These are phyloP conservation scores for Platyscelio sp. DNA, from an alignment of 2,888 invertebrate species.

Conservation along the genomic window DNA sequence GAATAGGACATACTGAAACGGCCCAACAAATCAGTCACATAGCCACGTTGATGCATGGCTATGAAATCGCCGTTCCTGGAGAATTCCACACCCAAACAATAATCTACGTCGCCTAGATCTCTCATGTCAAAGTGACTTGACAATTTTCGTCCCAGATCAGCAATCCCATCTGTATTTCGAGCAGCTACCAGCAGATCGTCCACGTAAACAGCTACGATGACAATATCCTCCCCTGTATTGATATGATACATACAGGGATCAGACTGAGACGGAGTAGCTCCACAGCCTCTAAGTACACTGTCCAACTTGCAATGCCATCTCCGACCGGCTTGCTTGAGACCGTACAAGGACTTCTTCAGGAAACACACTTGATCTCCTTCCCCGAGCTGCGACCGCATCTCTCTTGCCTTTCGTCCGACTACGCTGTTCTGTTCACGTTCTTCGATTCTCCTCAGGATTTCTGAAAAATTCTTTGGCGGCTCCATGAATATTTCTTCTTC, in stretches of 20 bases:
- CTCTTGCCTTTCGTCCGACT: slow-evolving; percentile 57
- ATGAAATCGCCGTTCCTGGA: neutral
- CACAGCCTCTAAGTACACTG: neutral
- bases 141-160: neutral
- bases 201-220: slow-evolving; percentile 10
- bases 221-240: slow-evolving; percentile 9
- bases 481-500: slow-evolving; percentile 6
- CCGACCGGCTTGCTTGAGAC: slow-evolving; percentile 24
- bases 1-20: slow-evolving; percentile 22
- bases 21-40: slow-evolving; percentile 3
- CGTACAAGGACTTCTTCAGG: slow-evolving; percentile 31
- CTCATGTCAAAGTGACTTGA: neutral
- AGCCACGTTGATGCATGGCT: slow-evolving; percentile 6
- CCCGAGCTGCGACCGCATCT: slow-evolving; percentile 4
- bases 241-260: slow-evolving; percentile 23
- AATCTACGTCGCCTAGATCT: slow-evolving; percentile 1
- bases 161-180: neutral
- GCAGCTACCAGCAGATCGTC: slow-evolving; percentile 26
- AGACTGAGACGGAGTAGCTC: neutral
- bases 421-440: slow-evolving; percentile 45
- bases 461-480: neutral
- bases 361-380: slow-evolving; percentile 19
- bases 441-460: slow-evolving; percentile 11
- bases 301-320: slow-evolving; percentile 32
- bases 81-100: slow-evolving; percentile 18